Base-by-base conservation (phyloP, 2,888 invertebrate genomes). In the Hedya salicella region DNA sequence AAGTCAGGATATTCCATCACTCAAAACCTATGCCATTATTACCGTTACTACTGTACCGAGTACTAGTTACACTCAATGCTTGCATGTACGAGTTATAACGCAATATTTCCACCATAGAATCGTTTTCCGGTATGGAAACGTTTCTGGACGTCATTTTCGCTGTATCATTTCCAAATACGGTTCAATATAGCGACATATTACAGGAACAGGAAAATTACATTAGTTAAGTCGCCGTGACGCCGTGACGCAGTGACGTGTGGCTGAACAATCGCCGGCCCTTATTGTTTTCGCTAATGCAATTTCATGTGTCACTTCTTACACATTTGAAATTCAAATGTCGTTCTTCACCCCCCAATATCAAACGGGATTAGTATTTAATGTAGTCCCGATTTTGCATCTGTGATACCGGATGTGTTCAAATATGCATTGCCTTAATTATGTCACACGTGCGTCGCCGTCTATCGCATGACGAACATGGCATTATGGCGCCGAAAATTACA, bases 251-350 rank as follows among this genome's bases (percentile, higher is more conserved):
- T 54, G 50, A 39, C 66, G 57, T 56, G 25, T 42, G 48, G 60
- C 54, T 40, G 46, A 66, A 62, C 64, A 56, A 65, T 56, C 25
- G 46, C 53, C 48, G 21, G 39, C 57, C 68, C 46, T 52, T 53
- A 66, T 68, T 62, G 52, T 52, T 62, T 62, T 53, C 48, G 62
- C 62, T 66, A 68, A 68, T 66, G 62, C 57, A 66, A 66, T 85
- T 86, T 85, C 80, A 75, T 85, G 82, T 85, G 85, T 86, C 87
- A 84, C 78, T 76, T 76, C 78, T 76, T 76, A 67, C 75, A 70
- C 70, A 87, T 89, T 89, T 87, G 85, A 84, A 88, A 77, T 89
- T 84, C 83, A 86, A 89, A 88, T 88, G 67, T 78, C 78, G 77
- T 52, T 64, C 67, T 68, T 71, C 72, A 70, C 69, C 64, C 70